These are phyloP conservation scores for Plumapathes pennacea DNA, from an alignment of 92 coral and sea anemone species.

Conservation along the genomic window DNA sequence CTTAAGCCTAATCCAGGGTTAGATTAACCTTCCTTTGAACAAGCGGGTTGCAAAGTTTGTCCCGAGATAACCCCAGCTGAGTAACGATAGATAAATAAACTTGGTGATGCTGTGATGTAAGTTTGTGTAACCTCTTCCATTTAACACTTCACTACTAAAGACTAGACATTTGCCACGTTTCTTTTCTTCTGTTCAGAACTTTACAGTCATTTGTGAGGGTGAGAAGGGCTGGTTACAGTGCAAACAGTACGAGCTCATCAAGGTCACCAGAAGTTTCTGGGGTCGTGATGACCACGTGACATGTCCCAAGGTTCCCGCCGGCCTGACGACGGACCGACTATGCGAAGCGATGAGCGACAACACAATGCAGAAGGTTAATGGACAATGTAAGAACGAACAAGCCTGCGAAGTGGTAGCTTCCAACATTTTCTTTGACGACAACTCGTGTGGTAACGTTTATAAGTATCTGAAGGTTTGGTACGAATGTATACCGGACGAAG, in stretches of 20 bases:
- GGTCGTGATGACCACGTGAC: conserved; percentile 99
- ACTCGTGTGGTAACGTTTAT: conserved; percentile 94
- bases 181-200: conserved; percentile 67
- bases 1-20: no score
- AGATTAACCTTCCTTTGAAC: no score
- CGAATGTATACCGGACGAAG: conserved; percentile 98
- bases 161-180: no score
- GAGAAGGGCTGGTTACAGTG: conserved; percentile 99
- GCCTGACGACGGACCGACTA: conserved; percentile 83
- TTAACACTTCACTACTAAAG: no score
- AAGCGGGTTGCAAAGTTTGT: no score
- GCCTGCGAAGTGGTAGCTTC: conserved; percentile 99
- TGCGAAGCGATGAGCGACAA: conserved; percentile 84
- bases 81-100: no score
- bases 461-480: conserved; percentile 99
- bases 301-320: conserved; percentile 97
- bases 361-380: conserved; percentile 73
- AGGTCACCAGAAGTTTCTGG: conserved; percentile 96
- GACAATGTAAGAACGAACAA: conserved; percentile 99
- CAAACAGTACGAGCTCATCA: conserved; percentile 98
- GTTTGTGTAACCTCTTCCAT: no score
- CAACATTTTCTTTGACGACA: conserved; percentile 99
- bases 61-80: no score
- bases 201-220: conserved; percentile 99
- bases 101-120: no score